Conservation (phyloP, 2,113 vertebrate species). For the Sebastes schlegelii region DNA sequence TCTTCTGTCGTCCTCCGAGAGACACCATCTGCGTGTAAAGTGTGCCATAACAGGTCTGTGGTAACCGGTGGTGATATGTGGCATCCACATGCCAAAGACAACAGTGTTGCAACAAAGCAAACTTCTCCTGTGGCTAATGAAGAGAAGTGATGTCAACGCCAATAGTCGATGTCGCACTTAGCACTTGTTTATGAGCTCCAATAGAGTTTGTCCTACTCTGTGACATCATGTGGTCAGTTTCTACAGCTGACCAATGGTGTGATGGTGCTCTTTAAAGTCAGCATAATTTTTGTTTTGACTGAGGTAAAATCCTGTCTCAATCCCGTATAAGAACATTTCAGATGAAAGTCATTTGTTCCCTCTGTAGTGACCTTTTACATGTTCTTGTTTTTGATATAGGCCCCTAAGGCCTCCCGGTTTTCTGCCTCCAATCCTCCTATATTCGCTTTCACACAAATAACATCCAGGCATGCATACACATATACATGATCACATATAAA, state of each 20-base stretch:
- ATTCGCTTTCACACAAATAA: constrained; percentile 17
- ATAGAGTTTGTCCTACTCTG: constrained; percentile 13
- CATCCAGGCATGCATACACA: not conserved
- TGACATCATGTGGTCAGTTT: constrained; percentile 68
- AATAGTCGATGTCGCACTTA: constrained; percentile 50
- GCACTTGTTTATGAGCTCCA: constrained; percentile 51
- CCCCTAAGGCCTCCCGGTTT: not conserved
- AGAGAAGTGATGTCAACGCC: constrained; percentile 66
- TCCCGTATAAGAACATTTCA: not conserved
- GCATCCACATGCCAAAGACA: constrained; percentile 66
- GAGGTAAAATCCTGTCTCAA: not conserved
- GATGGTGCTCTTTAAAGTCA: constrained; percentile 1
- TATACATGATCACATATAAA: not conserved
- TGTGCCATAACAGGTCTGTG: constrained; percentile 54
- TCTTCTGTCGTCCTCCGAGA: constrained; percentile 39
- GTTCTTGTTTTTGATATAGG: constrained; percentile 7
- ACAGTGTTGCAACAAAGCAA: constrained; percentile 64
- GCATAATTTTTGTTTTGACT: not conserved
- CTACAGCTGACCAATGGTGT: constrained; percentile 10
- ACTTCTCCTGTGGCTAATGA: constrained; percentile 58
- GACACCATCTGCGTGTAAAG: constrained; percentile 49
- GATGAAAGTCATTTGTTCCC: constrained; percentile 9
- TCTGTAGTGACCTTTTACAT: not conserved
- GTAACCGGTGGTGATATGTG: constrained; percentile 65
- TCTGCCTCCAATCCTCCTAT: not conserved